These are phyloP conservation scores for Streblospio benedicti DNA, from an alignment of 1,140 invertebrate species.

Conservation along the genomic window DNA sequence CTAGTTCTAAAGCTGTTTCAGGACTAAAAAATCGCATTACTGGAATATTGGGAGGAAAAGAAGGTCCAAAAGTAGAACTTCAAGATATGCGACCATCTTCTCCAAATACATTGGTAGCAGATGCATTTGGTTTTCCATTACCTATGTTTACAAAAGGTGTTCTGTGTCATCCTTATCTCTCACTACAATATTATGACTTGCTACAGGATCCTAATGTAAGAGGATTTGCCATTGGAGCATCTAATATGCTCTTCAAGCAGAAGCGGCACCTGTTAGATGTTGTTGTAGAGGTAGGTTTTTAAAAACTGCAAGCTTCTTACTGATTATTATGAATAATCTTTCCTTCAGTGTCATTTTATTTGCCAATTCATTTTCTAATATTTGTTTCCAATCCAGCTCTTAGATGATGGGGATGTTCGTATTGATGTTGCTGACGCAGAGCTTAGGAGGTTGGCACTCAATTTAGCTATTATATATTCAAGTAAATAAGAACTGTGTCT, in stretches of 20 bases:
- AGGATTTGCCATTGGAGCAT: slow-evolving; percentile 90
- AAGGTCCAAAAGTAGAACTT: too few relatives aligned
- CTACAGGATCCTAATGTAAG: slow-evolving; percentile 77
- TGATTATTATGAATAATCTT: too few relatives aligned
- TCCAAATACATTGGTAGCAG: slow-evolving; percentile 33
- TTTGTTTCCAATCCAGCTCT: not conserved
- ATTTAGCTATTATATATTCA: not conserved
- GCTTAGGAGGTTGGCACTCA: not conserved
- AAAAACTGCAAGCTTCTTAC: too few relatives aligned
- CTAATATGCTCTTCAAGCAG: slow-evolving; percentile 94
- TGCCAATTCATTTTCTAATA: not conserved
- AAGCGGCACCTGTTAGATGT: slow-evolving; percentile 87
- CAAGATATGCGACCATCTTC: slow-evolving; percentile 2
- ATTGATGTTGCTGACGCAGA: not conserved
- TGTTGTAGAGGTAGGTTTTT: slow-evolving; percentile 67
- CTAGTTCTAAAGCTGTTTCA: too few relatives aligned
- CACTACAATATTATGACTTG: slow-evolving; percentile 87
- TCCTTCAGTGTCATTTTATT: not conserved
- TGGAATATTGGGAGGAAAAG: too few relatives aligned
- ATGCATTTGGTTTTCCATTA: slow-evolving; percentile 77
- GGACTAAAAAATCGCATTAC: too few relatives aligned
- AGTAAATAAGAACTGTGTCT: too few relatives aligned
- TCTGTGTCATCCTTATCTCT: slow-evolving; percentile 90
- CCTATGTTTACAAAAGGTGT: slow-evolving; percentile 84
- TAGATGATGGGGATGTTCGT: not conserved